Conservation (phyloP, 2,888 invertebrate genomes). For the Thera obeliscata region DNA sequence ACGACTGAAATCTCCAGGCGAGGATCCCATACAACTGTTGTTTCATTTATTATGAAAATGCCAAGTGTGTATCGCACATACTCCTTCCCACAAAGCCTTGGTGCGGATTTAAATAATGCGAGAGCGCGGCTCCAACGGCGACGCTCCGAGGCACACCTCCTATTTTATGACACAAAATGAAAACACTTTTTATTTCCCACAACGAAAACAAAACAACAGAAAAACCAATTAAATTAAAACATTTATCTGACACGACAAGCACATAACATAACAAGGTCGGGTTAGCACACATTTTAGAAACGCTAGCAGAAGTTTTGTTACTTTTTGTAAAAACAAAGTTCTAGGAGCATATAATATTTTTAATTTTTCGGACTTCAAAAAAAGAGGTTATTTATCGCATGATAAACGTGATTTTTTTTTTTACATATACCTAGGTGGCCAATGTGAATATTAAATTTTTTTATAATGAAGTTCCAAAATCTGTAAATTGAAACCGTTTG, state of each 20-base stretch:
- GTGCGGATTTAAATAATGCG: neutral
- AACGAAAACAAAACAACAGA: slow-evolving; percentile 4
- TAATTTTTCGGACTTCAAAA: no score
- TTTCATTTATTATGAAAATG: neutral
- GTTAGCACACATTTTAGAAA: neutral
- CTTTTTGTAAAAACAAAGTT: no score
- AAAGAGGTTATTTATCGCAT: no score
- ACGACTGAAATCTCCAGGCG: no score
- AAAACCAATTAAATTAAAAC: slow-evolving; percentile 1
- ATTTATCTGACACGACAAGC: slow-evolving; percentile 5
- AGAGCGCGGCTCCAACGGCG: neutral
- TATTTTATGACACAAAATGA: neutral
- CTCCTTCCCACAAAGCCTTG: neutral
- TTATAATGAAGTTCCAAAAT: no score
- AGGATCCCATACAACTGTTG: no score
- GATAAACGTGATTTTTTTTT: no score
- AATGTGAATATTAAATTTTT: no score
- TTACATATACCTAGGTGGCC: no score
- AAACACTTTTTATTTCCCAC: neutral
- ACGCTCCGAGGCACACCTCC: no score
- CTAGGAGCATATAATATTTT: no score
- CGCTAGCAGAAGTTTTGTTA: neutral
- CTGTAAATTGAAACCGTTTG: no score
- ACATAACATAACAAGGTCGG: neutral
- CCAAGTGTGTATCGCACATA: neutral